Evolutionary conservation across 2,797 vertebrate genomes (phyloP).

Genomic region (Microctenopoma steveboyesi): DNA sequence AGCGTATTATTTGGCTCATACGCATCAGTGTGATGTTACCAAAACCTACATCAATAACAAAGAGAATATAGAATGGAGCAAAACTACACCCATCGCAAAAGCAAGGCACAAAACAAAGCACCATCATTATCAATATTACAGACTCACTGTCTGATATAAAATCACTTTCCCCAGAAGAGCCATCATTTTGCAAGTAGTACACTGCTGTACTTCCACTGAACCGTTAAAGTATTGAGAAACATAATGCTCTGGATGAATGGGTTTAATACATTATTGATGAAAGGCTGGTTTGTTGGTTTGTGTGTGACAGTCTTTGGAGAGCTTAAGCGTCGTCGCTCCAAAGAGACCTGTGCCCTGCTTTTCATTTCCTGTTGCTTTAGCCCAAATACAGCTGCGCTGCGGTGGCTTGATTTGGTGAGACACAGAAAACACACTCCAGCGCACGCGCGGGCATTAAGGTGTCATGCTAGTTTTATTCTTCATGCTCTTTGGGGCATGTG

Average conservation of each 20-base stretch:
- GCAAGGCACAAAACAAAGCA: slow-evolving; percentile 38
- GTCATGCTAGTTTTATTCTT: slow-evolving; percentile 70
- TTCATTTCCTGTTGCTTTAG: slow-evolving; percentile 69
- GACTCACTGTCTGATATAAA: slow-evolving; percentile 51
- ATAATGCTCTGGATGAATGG: slow-evolving; percentile 69
- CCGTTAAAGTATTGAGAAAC: slow-evolving; percentile 66
- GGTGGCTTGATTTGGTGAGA: slow-evolving; percentile 51
- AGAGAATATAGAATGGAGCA: not conserved
- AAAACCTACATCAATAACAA: slow-evolving; percentile 7
- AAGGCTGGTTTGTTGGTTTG: slow-evolving; percentile 68
- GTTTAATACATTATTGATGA: slow-evolving; percentile 77
- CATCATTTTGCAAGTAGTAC: slow-evolving; percentile 33
- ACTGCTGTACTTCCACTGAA: slow-evolving; percentile 45
- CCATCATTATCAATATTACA: slow-evolving; percentile 51
- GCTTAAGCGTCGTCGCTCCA: slow-evolving; percentile 65
- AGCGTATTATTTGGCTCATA: not conserved
- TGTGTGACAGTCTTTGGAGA: slow-evolving; percentile 67
- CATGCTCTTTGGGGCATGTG: slow-evolving; percentile 60
- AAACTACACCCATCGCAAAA: slow-evolving; percentile 20
- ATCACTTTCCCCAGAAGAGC: slow-evolving; percentile 47
- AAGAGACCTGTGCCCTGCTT: slow-evolving; percentile 62
- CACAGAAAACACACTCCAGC: slow-evolving; percentile 18
- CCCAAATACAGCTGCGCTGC: slow-evolving; percentile 51
- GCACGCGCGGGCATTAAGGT: slow-evolving; percentile 48
- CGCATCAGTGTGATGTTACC: slow-evolving; percentile 11